Evolutionary conservation across 2,888 invertebrate genomes (phyloP).

Genomic region (Spilosoma lubricipeda): DNA sequence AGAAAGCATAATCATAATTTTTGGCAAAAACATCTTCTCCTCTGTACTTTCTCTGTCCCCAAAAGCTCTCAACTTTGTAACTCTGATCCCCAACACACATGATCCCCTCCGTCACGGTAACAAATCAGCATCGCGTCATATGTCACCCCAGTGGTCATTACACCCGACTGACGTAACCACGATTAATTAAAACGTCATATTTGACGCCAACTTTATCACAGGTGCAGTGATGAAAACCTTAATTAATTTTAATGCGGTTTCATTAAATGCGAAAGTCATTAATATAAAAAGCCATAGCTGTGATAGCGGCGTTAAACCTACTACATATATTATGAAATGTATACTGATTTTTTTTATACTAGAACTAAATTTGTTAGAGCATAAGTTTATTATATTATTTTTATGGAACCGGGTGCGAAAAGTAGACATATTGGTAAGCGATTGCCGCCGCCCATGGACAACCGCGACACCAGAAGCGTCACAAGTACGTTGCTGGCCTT

Average conservation of each 20-base stretch:
- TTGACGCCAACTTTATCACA: conserved; percentile 66
- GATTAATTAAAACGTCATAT: conserved; percentile 78
- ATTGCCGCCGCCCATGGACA: too few relatives aligned
- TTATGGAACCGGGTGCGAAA: too few relatives aligned
- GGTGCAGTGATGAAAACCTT: conserved; percentile 67
- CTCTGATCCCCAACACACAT: conserved; percentile 18
- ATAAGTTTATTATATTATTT: too few relatives aligned
- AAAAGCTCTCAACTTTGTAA: conserved; percentile 9
- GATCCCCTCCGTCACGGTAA: conserved; percentile 36
- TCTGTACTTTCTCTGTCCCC: neutral
- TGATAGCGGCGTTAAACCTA: conserved; percentile 13
- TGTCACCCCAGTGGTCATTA: conserved; percentile 69
- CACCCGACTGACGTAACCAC: conserved; percentile 57
- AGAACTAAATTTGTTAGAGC: too few relatives aligned
- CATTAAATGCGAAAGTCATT: conserved; percentile 40
- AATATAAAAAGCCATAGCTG: conserved; percentile 42
- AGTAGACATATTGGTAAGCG: too few relatives aligned
- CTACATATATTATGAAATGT: conserved; percentile 15
- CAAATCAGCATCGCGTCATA: conserved; percentile 68
- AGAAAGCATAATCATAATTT: neutral
- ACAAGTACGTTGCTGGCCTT: too few relatives aligned
- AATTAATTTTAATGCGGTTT: conserved; percentile 63
- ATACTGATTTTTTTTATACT: neutral
- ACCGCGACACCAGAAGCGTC: too few relatives aligned
- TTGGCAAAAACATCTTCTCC: neutral